Evolutionary conservation across 2,113 vertebrate species (phyloP), one percentile per base, ranked within the genome.

Genomic region (Elaphurus davidianus): DNA sequence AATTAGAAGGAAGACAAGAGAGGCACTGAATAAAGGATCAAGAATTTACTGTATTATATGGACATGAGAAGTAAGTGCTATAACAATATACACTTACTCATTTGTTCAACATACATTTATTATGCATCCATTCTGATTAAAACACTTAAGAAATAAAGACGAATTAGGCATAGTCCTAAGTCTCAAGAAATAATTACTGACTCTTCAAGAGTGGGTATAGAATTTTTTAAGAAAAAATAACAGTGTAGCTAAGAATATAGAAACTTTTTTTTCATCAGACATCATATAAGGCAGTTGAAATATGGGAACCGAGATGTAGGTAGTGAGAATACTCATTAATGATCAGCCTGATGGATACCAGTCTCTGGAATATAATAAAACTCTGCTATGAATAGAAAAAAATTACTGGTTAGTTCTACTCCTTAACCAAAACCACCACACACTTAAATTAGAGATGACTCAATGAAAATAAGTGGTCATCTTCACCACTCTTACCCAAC

Each of bases 351-450:
- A 85, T 60, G 28, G 79, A 71, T 21, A 62, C 23, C 19, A 88
- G 13, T 47, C 50, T 64, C 30, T 64, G 84, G n/a, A 93, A 94
- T 54, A 97, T 91, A 83, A 74, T 57, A 97, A 93, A 84, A 84
- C 71, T 85, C 59, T 81, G 13, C 90, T 97, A 95, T 93, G 54
- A 92, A 97, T 54, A 96, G 82, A 92, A 92, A 98, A 97, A 97
- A 91, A 87, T 71, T 83, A 96, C 74, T 50, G 13, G 71, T 88
- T 91, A 74, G n/a, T 67, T 87, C 62, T 45, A 50, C 12, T 97
- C 55, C 57, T 50, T 87, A 93, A 90, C 60, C 33, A 36, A 94
- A 97, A 95, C 57, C 40, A 95, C 30, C 21, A 30, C 14, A 93
- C 7, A 79, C 50, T 93, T 95, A 96, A 94, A 88, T 79, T 55